A percentile compares a stretch with the other conserved stretches of the same genome.
phyloP scores from a whole-genome alignment of 2,888 invertebrate genomes.

The Oligia latruncula region DNA sequence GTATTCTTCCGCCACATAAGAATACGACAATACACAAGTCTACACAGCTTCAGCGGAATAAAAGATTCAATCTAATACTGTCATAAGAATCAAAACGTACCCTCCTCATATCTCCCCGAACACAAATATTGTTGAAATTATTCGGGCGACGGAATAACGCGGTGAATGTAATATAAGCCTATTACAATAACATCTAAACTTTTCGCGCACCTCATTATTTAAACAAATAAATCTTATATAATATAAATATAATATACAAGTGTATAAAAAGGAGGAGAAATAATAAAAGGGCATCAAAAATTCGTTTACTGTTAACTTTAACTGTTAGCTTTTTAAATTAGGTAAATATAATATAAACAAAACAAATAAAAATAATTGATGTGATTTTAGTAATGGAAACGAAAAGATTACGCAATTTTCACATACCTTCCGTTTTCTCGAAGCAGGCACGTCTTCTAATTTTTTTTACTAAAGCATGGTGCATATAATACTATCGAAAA shows the following conservation, averaged over 20 bases:
- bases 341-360: too few species aligned
- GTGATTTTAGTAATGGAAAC: too few species aligned
- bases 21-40: conserved; percentile 3
- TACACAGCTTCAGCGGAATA: conserved; percentile 19
- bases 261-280: too few species aligned
- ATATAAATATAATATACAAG: too few species aligned
- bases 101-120: conserved; percentile 32
- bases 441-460: background rate
- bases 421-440: background rate
- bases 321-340: too few species aligned
- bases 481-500: background rate
- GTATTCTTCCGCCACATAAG: conserved; percentile 1
- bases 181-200: conserved; percentile 27
- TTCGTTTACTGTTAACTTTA: too few species aligned
- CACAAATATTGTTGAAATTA: conserved; percentile 49
- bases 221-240: too few species aligned
- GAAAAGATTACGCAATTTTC: background rate
- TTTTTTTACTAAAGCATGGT: background rate
- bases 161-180: conserved; percentile 26
- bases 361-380: too few species aligned
- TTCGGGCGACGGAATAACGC: conserved; percentile 21
- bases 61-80: conserved; percentile 47
- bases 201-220: conserved; percentile 9
- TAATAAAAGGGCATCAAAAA: too few species aligned
- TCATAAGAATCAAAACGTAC: conserved; percentile 44